These are phyloP conservation scores for Macroramphosus scolopax DNA, from an alignment of 2,797 vertebrate species.

Conservation along the genomic window DNA sequence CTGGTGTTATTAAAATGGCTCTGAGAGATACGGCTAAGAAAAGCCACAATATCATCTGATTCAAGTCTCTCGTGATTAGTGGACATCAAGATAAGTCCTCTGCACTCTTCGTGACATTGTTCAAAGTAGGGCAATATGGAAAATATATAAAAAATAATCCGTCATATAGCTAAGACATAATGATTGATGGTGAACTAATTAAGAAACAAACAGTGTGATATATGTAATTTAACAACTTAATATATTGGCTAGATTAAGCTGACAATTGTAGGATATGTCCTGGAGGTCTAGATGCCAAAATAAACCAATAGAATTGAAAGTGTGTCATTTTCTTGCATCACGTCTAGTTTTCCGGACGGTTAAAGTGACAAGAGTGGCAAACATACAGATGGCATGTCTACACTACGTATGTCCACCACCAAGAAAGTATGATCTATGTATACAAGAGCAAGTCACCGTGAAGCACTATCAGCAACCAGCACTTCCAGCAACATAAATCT, in stretches of 20 bases:
- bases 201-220: too few species aligned
- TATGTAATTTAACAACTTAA: too few species aligned
- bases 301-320: too few species aligned
- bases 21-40: slow-evolving; percentile 54
- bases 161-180: too few species aligned
- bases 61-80: slow-evolving; percentile 48
- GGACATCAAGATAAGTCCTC: slow-evolving; percentile 27
- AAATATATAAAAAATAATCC: too few species aligned
- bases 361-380: neutral
- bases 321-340: too few species aligned
- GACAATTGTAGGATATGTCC: too few species aligned
- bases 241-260: too few species aligned
- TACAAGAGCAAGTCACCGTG: slow-evolving; percentile 18
- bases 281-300: too few species aligned
- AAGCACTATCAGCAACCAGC: slow-evolving; percentile 39
- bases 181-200: too few species aligned
- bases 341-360: too few species aligned
- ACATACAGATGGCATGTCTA: neutral
- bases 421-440: slow-evolving; percentile 7
- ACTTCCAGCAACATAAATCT: slow-evolving; percentile 51
- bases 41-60: slow-evolving; percentile 57
- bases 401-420: neutral
- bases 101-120: slow-evolving; percentile 28
- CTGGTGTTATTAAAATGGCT: slow-evolving; percentile 60
- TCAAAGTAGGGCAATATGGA: neutral